Percentiles rank a stretch among this genome's conserved stretches.
These are phyloP conservation scores for Sander vitreus DNA, from an alignment of 2,113 vertebrate genomes.

Conservation along the genomic window DNA sequence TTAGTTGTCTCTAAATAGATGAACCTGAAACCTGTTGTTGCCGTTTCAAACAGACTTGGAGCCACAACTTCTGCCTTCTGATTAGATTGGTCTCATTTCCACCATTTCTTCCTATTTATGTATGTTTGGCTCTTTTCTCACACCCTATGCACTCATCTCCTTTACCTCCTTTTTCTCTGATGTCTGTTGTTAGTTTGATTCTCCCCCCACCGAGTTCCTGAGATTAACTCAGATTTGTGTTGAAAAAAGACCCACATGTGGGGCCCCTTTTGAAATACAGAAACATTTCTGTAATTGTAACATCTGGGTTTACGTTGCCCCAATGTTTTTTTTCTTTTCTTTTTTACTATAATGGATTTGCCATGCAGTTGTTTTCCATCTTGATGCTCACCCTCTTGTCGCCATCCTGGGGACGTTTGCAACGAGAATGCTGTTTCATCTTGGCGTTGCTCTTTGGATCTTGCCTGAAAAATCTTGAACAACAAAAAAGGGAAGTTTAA, in stretches of 20 bases:
- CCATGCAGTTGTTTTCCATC: conserved; percentile 41
- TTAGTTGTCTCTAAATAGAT: conserved; percentile 35
- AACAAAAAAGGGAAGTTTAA: conserved; percentile 75
- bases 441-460: conserved; percentile 31
- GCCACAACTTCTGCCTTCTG: neutral
- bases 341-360: conserved; percentile 62
- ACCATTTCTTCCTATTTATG: neutral
- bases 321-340: conserved; percentile 45
- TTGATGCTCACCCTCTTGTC: conserved; percentile 23
- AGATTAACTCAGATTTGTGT: conserved; percentile 60
- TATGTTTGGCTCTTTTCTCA: neutral
- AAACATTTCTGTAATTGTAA: conserved; percentile 66
- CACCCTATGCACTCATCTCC: neutral
- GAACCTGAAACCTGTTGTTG: conserved; percentile 5
- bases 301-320: conserved; percentile 73
- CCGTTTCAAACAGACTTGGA: neutral
- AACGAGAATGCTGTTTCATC: conserved; percentile 7
- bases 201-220: conserved; percentile 9
- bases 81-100: too few relatives aligned
- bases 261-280: conserved; percentile 63
- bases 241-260: conserved; percentile 64
- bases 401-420: conserved; percentile 6
- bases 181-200: conserved; percentile 28
- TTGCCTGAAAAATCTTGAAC: conserved; percentile 50
- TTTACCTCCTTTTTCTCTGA: conserved; percentile 1